Conservation (phyloP, 2,888 invertebrate genomes). For the Mythimna loreyi region DNA sequence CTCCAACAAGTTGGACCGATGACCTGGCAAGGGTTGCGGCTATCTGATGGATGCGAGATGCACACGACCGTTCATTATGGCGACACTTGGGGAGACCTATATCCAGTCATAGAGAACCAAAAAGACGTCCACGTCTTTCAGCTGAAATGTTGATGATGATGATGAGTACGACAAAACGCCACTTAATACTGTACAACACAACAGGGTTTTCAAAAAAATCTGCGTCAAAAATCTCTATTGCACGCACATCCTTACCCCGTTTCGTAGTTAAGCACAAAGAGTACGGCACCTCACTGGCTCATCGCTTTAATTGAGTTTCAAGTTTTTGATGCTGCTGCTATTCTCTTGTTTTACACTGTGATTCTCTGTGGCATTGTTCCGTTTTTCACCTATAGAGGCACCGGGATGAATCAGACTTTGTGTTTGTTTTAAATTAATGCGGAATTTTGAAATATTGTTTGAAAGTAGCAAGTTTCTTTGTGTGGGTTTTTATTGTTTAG, state of each 20-base stretch:
- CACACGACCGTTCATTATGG: too few species aligned
- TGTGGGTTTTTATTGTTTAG: background rate
- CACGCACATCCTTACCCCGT: conserved; percentile 20
- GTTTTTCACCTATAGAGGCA: conserved; percentile 32
- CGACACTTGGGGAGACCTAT: too few species aligned
- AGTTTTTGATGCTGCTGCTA: conserved; percentile 68
- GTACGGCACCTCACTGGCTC: conserved; percentile 66
- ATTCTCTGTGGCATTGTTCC: conserved; percentile 57
- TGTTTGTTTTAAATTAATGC: conserved; percentile 41
- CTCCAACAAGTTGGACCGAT: too few species aligned
- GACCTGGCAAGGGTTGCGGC: too few species aligned
- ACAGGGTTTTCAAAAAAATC: background rate
- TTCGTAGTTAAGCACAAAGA: conserved; percentile 57
- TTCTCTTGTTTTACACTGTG: conserved; percentile 55
- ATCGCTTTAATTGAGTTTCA: conserved; percentile 78
- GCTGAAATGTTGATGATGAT: too few species aligned
- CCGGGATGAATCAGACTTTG: conserved; percentile 27
- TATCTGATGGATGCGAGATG: too few species aligned
- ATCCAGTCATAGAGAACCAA: too few species aligned
- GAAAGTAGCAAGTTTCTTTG: background rate
- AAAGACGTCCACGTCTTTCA: too few species aligned
- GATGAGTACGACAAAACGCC: too few species aligned
- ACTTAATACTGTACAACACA: too few species aligned
- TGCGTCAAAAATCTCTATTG: conserved; percentile 1
- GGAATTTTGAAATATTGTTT: conserved; percentile 6